Evolutionary conservation across 2,113 vertebrate genomes (phyloP).

Genomic region (Zapornia atra): DNA sequence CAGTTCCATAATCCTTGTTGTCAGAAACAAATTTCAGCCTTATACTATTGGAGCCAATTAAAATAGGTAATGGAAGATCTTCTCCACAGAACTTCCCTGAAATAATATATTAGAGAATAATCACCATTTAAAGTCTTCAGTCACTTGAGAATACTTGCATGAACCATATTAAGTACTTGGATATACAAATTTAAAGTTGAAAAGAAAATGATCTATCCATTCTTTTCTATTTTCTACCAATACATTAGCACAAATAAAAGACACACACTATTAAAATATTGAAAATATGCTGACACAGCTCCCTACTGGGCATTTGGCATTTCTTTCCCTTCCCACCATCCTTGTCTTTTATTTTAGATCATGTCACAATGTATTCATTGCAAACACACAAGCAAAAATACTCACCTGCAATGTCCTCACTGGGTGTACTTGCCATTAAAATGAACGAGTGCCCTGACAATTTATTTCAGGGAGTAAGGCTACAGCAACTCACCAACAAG

Average conservation of each 20-base stretch:
- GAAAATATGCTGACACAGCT: background rate
- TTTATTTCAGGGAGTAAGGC: background rate
- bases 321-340: background rate
- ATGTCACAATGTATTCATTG: background rate
- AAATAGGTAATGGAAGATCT: conserved; percentile 63
- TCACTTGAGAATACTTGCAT: background rate
- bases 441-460: background rate
- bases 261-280: background rate
- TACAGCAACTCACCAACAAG: conserved; percentile 76
- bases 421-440: background rate
- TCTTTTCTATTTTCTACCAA: background rate
- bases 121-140: background rate
- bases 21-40: conserved; percentile 84
- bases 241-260: background rate
- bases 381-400: background rate
- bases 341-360: background rate
- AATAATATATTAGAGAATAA: background rate
- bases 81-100: conserved; percentile 83
- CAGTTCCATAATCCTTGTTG: conserved; percentile 68
- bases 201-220: background rate
- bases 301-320: background rate
- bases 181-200: background rate
- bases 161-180: background rate
- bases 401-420: background rate
- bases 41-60: conserved; percentile 71